These are phyloP conservation scores for Hedya salicella DNA, from an alignment of 2,888 invertebrate genomes.

Conservation along the genomic window DNA sequence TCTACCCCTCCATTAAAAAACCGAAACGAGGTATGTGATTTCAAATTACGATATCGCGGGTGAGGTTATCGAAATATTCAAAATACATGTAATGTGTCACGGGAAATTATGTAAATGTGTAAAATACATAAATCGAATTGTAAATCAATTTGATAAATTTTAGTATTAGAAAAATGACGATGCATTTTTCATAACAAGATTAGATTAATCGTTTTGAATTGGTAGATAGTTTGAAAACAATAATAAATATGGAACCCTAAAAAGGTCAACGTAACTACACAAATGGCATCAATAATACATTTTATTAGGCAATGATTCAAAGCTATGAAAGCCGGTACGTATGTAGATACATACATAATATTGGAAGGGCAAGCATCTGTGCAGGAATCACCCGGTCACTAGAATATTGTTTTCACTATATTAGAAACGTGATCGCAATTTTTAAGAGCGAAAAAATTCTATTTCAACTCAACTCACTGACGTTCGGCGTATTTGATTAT, in stretches of 20 bases:
- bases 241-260: too few species aligned
- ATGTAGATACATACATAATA: conserved; percentile 59
- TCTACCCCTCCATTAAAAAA: conserved; percentile 77
- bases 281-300: conserved; percentile 48
- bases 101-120: conserved; percentile 24
- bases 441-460: conserved; percentile 84
- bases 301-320: conserved; percentile 72
- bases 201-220: background rate
- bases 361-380: conserved; percentile 81
- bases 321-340: conserved; percentile 67
- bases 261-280: conserved; percentile 44
- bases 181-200: background rate
- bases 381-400: conserved; percentile 85
- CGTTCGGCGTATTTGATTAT: conserved; percentile 80
- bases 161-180: too few species aligned
- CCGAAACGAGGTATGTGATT: conserved; percentile 70
- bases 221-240: background rate
- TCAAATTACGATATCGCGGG: conserved; percentile 66
- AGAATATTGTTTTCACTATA: conserved; percentile 86
- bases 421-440: conserved; percentile 86
- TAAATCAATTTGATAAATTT: too few species aligned
- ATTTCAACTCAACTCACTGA: conserved; percentile 75
- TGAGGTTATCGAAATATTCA: conserved; percentile 46
- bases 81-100: conserved; percentile 44
- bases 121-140: background rate